A percentile compares a stretch with the other conserved stretches of the same genome.
These are phyloP conservation scores for Sipha maydis DNA, from an alignment of 2,888 invertebrate genomes.

Conservation along the genomic window DNA sequence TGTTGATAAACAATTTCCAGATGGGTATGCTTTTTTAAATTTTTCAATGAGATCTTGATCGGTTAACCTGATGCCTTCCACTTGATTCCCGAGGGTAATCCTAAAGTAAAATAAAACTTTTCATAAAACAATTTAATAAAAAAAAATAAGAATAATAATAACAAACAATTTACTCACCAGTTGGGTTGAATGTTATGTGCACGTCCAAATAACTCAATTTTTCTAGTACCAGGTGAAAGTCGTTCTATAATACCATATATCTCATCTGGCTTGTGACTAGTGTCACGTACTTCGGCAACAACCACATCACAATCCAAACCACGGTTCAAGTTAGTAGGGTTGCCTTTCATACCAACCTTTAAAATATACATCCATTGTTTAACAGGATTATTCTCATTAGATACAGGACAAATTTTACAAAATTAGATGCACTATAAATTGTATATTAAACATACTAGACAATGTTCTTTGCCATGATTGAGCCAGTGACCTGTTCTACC, in stretches of 20 bases:
- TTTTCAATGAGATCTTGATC: constrained; percentile 91
- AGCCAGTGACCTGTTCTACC: constrained; percentile 98
- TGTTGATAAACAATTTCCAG: constrained; percentile 78
- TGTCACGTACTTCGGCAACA: constrained; percentile 96
- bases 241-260: constrained; percentile 98
- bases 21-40: constrained; percentile 92
- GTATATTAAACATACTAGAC: constrained; percentile 73
- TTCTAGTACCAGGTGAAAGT: constrained; percentile 94
- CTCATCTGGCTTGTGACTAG: constrained; percentile 98
- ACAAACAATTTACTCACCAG: constrained; percentile 73
- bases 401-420: neutral
- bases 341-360: constrained; percentile 93
- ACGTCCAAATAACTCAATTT: constrained; percentile 95
- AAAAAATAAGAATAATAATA: neutral
- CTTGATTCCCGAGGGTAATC: constrained; percentile 95
- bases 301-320: constrained; percentile 98
- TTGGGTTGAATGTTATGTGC: constrained; percentile 98
- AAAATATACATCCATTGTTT: constrained; percentile 18
- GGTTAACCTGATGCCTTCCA: constrained; percentile 91
- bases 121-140: neutral
- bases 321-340: constrained; percentile 87
- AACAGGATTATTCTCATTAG: neutral
- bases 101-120: constrained; percentile 66
- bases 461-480: constrained; percentile 98
- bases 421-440: neutral